Percentiles rank a stretch among this genome's conserved stretches.
Conservation (phyloP, 2,888 invertebrate genomes). For the Nymphalis c-album region DNA sequence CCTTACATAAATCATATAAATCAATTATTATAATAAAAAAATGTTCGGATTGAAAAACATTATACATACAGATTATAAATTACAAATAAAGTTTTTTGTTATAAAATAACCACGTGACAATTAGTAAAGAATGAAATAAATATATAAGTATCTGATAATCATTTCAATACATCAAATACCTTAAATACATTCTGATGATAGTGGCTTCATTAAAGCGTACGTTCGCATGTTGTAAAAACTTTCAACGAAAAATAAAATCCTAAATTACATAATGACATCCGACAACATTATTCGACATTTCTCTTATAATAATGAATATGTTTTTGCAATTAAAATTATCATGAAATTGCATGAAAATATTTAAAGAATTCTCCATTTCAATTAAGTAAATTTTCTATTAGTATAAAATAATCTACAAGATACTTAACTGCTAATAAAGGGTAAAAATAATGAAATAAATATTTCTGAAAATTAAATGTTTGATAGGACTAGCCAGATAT, state of each 20-base stretch:
- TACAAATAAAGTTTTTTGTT: background rate
- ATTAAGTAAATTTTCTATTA: background rate
- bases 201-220: constrained; percentile 11
- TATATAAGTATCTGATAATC: constrained; percentile 15
- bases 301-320: background rate
- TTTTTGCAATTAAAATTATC: background rate
- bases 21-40: too few species aligned
- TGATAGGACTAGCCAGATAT: constrained; percentile 10
- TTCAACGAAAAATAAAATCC: constrained; percentile 6
- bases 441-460: background rate
- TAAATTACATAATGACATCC: background rate
- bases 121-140: constrained; percentile 7
- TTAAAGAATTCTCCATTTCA: background rate
- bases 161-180: constrained; percentile 21
- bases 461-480: constrained; percentile 4
- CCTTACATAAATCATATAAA: too few species aligned
- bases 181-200: constrained; percentile 15
- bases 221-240: constrained; percentile 1
- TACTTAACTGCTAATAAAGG: background rate
- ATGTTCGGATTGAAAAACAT: too few species aligned
- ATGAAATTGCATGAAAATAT: background rate
- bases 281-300: background rate
- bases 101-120: constrained; percentile 2
- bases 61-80: background rate
- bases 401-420: background rate